Percentiles rank a stretch among this genome's conserved stretches.
These are phyloP conservation scores for Morinoia aosen DNA, from an alignment of 2,888 invertebrate genomes.

Conservation along the genomic window DNA sequence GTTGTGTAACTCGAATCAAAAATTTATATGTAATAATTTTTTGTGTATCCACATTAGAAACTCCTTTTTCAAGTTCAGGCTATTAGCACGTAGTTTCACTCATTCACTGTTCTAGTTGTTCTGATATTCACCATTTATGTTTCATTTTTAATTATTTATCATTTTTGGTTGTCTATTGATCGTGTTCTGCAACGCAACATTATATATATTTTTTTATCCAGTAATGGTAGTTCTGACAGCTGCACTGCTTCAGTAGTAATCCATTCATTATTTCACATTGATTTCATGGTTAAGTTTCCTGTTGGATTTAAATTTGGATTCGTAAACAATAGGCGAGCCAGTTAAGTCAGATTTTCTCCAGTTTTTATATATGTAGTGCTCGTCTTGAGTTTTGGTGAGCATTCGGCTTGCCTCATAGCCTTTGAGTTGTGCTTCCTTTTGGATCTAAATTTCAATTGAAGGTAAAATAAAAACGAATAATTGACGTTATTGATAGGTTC, in stretches of 20 bases:
- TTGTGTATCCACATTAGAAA: not conserved
- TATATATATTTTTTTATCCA: not conserved
- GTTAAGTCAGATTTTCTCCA: not conserved
- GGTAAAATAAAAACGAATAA: not conserved
- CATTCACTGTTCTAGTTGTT: not conserved
- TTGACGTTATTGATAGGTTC: not conserved
- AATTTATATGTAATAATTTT: not conserved
- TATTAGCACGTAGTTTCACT: not conserved
- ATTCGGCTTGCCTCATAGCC: not conserved
- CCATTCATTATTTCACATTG: not conserved
- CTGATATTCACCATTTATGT: not conserved
- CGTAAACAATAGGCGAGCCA: not conserved
- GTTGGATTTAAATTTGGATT: not conserved
- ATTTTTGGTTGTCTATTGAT: not conserved
- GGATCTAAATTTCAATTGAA: not conserved
- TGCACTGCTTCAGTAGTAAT: not conserved
- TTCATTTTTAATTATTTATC: not conserved
- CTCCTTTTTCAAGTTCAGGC: no score
- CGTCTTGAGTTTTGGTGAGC: not conserved
- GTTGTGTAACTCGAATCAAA: not conserved
- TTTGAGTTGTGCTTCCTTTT: not conserved
- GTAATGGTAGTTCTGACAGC: not conserved
- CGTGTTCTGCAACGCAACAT: not conserved
- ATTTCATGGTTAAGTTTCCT: not conserved
- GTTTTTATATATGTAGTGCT: not conserved